phyloP scores from a whole-genome alignment of 2,888 invertebrate genomes.

The Sarcophaga caerulescens region DNA sequence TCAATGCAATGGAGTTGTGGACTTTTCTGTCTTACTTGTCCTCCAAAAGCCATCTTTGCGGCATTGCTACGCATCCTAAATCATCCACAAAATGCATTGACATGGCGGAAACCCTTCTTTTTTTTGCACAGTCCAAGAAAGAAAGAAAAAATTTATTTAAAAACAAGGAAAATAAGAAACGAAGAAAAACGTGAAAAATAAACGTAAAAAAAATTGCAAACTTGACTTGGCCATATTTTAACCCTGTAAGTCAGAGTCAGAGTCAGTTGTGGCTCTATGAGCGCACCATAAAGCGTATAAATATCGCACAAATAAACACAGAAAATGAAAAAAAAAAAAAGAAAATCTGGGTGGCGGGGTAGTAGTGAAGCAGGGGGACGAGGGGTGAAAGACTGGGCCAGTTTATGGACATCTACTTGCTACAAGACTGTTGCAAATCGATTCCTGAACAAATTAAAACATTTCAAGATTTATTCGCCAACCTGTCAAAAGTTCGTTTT shows the following conservation, averaged over 20 bases:
- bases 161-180: neutral
- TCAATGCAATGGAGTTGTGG: too few relatives aligned
- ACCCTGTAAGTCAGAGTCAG: conserved; percentile 39
- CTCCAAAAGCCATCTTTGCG: too few relatives aligned
- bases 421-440: conserved; percentile 74
- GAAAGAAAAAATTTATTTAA: neutral
- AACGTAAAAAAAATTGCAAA: conserved; percentile 34
- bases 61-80: too few relatives aligned
- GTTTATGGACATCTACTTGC: conserved; percentile 53
- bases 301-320: neutral
- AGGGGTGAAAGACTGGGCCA: neutral
- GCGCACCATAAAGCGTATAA: neutral
- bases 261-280: neutral
- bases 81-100: neutral
- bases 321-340: neutral
- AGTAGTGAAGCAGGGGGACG: neutral
- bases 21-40: too few relatives aligned
- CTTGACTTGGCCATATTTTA: conserved; percentile 62
- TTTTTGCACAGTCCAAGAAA: too few relatives aligned
- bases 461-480: conserved; percentile 80
- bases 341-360: conserved; percentile 3
- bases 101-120: conserved; percentile 13
- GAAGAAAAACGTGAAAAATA: conserved; percentile 12
- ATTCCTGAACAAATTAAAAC: conserved; percentile 80
- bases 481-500: conserved; percentile 76